Conservation (phyloP, 1,140 invertebrate genomes). For the Ceratoteleas bidentatus region DNA sequence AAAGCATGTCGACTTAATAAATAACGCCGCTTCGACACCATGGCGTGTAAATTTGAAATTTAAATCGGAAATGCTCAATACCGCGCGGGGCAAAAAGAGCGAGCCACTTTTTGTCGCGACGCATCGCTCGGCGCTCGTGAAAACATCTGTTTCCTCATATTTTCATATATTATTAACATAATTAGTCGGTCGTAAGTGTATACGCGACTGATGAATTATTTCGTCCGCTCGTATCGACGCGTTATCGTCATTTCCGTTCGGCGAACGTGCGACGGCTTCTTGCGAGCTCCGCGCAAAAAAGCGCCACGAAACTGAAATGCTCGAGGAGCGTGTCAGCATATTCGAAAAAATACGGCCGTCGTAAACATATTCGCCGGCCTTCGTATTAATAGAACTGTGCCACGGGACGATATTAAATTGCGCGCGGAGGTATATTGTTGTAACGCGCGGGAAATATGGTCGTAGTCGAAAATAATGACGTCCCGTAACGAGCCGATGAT, state of each 20-base stretch:
- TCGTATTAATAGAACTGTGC: constrained; percentile 62
- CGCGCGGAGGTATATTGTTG: constrained; percentile 51
- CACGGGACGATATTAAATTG: constrained; percentile 58
- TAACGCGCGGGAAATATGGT: constrained; percentile 48
- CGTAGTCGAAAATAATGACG: constrained; percentile 57
- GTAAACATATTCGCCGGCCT: constrained; percentile 46
- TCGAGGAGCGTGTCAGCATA: constrained; percentile 30
- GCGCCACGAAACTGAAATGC: constrained; percentile 14
- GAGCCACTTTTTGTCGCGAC: constrained; percentile 10
- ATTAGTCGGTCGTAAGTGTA: constrained; percentile 22
- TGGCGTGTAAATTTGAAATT: constrained; percentile 37
- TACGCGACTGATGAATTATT: constrained; percentile 9
- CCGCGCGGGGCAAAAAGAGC: constrained; percentile 10
- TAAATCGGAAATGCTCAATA: constrained; percentile 32
- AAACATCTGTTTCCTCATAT: constrained; percentile 46
- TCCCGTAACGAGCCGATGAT: constrained; percentile 63
- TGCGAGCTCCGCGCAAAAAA: constrained; percentile 5
- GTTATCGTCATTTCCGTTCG: constrained; percentile 6
- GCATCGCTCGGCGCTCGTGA: constrained; percentile 9
- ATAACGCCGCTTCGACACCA: constrained; percentile 32
- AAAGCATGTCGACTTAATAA: constrained; percentile 47
- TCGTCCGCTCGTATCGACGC: constrained; percentile 2
- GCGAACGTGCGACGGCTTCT: constrained; percentile 10
- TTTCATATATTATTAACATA: constrained; percentile 42
- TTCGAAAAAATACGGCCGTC: constrained; percentile 46